Conservation (phyloP, 2,888 invertebrate genomes). For the Platerodrilus igneus region DNA sequence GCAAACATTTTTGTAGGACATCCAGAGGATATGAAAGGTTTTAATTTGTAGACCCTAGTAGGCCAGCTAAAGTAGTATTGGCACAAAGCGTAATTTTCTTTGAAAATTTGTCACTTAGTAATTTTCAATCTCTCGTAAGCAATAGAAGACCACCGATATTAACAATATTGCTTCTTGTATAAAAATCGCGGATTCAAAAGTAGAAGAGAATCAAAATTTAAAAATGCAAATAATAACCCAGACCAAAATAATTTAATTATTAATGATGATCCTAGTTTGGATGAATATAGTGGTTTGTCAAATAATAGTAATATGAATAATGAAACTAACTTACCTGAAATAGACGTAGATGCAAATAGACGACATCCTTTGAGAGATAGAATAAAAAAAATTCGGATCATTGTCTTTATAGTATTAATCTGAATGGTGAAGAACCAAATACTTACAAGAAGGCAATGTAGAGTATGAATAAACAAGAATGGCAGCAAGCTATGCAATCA, state of each 20-base stretch:
- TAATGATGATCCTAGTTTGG: too few relatives aligned
- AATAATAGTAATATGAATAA: not conserved
- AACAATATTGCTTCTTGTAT: too few relatives aligned
- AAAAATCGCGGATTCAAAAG: not conserved
- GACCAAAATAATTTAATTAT: too few relatives aligned
- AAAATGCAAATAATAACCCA: too few relatives aligned
- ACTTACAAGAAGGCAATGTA: not conserved
- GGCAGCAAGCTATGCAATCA: too few relatives aligned
- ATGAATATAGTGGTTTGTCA: too few relatives aligned
- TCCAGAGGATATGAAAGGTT: conserved; percentile 1
- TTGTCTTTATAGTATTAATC: not conserved
- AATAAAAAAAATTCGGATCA: not conserved
- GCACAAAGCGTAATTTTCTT: not conserved
- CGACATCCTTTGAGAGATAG: not conserved
- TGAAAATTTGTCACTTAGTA: conserved; percentile 1
- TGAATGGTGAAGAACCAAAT: too few relatives aligned
- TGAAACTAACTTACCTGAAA: not conserved
- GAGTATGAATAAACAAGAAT: too few relatives aligned
- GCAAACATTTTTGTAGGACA: conserved; percentile 1
- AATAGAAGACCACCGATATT: not conserved
- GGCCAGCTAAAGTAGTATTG: not conserved
- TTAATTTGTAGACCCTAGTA: conserved; percentile 3
- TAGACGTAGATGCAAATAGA: not conserved
- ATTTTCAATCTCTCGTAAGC: not conserved
- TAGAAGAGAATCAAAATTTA: too few relatives aligned